Percentiles rank a stretch among this genome's conserved stretches.
Conservation (phyloP, 2,888 invertebrate species). For the Tipula lateralis region DNA sequence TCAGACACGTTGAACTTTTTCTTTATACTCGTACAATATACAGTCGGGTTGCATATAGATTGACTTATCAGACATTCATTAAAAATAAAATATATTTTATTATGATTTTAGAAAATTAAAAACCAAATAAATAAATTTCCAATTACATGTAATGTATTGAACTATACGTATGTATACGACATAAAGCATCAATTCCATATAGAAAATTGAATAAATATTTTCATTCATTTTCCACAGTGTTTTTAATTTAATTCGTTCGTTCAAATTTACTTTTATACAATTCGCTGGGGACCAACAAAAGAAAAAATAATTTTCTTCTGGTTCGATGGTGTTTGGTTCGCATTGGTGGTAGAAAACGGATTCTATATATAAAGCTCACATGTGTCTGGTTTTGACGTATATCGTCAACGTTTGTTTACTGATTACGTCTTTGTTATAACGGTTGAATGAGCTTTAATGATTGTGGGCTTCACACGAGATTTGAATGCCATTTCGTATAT, state of each 20-base stretch:
- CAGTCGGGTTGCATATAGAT: too few relatives aligned
- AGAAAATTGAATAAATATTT: background rate
- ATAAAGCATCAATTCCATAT: background rate
- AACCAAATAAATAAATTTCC: background rate
- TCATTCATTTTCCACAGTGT: background rate
- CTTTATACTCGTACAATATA: too few relatives aligned
- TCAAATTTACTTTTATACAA: background rate
- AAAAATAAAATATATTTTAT: background rate
- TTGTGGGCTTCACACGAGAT: too few relatives aligned
- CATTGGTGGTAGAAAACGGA: too few relatives aligned
- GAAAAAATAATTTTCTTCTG: background rate
- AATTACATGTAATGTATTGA: background rate
- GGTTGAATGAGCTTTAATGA: too few relatives aligned
- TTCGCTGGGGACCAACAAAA: background rate
- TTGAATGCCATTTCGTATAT: too few relatives aligned
- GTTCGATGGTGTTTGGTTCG: background rate
- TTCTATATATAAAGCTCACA: too few relatives aligned
- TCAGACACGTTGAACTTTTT: too few relatives aligned
- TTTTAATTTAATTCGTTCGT: background rate
- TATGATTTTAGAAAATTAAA: background rate
- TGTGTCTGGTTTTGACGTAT: too few relatives aligned
- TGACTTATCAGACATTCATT: too few relatives aligned
- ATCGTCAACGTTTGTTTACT: too few relatives aligned
- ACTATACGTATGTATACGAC: background rate
- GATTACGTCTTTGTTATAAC: too few relatives aligned